Conservation (phyloP, 2,888 invertebrate genomes). For the Leptura quadrifasciata region DNA sequence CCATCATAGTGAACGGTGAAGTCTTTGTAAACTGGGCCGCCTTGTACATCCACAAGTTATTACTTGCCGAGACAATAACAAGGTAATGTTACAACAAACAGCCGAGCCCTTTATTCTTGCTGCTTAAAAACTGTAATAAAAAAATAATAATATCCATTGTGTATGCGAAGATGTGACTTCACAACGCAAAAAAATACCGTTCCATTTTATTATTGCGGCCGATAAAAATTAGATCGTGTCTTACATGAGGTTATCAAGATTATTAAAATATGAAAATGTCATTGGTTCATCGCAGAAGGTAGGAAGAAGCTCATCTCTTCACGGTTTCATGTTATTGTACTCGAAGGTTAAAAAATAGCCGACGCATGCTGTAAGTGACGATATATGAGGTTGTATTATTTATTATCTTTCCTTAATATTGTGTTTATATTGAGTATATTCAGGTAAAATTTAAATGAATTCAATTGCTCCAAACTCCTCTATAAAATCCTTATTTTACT, state of each 20-base stretch:
- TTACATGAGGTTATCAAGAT: constrained; percentile 27
- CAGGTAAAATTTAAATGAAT: too few relatives aligned
- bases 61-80: constrained; percentile 36
- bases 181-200: constrained; percentile 21
- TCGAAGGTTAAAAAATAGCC: not conserved
- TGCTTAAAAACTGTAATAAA: constrained; percentile 36
- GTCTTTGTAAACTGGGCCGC: not conserved
- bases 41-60: constrained; percentile 5
- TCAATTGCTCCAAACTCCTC: too few relatives aligned
- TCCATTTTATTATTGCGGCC: constrained; percentile 2
- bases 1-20: too few relatives aligned
- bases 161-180: constrained; percentile 20
- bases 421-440: too few relatives aligned
- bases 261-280: constrained; percentile 27
- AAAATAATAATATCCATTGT: constrained; percentile 35
- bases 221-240: constrained; percentile 33
- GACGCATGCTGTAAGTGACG: too few relatives aligned
- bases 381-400: too few relatives aligned
- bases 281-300: constrained; percentile 16
- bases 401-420: too few relatives aligned
- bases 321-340: not conserved
- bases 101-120: constrained; percentile 34
- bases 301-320: constrained; percentile 16
- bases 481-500: too few relatives aligned
- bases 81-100: constrained; percentile 34